Percentiles rank a stretch among this genome's conserved stretches.
Conservation (phyloP, 1,140 invertebrate genomes). For the Oscheius sp. region DNA sequence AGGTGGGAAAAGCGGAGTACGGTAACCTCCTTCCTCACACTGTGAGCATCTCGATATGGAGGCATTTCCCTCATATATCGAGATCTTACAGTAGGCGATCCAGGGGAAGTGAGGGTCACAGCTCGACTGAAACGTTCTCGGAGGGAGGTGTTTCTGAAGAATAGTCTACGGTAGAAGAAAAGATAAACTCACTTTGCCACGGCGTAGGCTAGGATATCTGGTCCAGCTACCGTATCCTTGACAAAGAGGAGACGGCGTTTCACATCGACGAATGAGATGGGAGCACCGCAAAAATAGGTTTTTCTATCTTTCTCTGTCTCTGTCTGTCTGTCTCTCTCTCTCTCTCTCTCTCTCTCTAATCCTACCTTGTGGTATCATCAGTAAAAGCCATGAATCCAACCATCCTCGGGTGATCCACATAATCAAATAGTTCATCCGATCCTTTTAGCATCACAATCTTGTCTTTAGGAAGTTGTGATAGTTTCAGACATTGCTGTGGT, state of each 20-base stretch:
- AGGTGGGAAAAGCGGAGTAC: constrained; percentile 6
- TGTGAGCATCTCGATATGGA: not conserved
- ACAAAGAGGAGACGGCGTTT: constrained; percentile 16
- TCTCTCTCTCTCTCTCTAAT: no score
- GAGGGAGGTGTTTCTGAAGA: not conserved
- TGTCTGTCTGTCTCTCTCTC: no score
- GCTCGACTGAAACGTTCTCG: constrained; percentile 17
- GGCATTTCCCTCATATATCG: constrained; percentile 9
- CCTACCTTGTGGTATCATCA: no score
- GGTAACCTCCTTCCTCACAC: not conserved
- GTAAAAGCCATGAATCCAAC: no score
- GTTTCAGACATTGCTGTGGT: constrained; percentile 18
- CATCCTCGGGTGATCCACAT: no score
- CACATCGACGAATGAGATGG: not conserved
- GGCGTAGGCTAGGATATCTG: constrained; percentile 16
- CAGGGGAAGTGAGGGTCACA: not conserved
- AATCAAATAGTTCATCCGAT: no score
- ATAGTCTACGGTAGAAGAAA: not conserved
- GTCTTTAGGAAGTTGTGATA: not conserved
- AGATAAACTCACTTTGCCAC: constrained; percentile 12
- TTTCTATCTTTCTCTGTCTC: no score
- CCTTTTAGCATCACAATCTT: no score
- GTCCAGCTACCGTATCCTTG: constrained; percentile 9
- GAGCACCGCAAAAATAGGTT: no score
- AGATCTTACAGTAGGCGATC: not conserved